phyloP scores from a whole-genome alignment of 1,140 invertebrate species.

The Sycophila sp. region DNA sequence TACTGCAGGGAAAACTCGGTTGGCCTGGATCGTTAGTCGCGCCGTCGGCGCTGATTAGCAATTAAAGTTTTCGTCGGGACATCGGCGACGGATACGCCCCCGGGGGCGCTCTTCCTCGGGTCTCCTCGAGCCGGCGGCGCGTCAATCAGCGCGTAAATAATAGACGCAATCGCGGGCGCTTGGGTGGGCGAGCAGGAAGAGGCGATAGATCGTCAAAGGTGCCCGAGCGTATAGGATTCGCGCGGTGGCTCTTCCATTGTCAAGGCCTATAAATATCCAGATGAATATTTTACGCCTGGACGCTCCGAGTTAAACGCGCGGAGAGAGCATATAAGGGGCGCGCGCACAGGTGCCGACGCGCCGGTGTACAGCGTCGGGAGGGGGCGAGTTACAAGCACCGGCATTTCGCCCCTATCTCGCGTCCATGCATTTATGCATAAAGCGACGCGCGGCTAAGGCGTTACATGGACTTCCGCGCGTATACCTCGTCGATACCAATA shows the following conservation, averaged over 20 bases:
- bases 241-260: neutral
- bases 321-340: neutral
- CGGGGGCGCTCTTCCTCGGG: neutral
- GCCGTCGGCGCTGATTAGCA: neutral
- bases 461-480: neutral
- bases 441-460: neutral
- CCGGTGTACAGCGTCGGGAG: too few relatives aligned
- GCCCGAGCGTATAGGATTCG: neutral
- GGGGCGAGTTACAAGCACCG: too few relatives aligned
- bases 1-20: too few relatives aligned
- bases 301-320: neutral
- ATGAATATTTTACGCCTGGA: constrained; percentile 9
- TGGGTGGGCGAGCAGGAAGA: too few relatives aligned
- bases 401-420: neutral
- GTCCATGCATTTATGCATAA: neutral
- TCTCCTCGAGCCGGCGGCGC: neutral
- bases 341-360: neutral
- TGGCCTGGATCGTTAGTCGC: too few relatives aligned
- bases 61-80: constrained; percentile 12
- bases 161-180: constrained; percentile 16
- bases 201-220: too few relatives aligned
- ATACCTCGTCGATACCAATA: constrained; percentile 51
- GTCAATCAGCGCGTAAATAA: constrained; percentile 20
- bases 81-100: too few relatives aligned
- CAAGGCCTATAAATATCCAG: constrained; percentile 8